A percentile compares a stretch with the other conserved stretches of the same genome.
Conservation (phyloP, 2,113 vertebrate genomes). For the Tretioscincus oriximinensis region DNA sequence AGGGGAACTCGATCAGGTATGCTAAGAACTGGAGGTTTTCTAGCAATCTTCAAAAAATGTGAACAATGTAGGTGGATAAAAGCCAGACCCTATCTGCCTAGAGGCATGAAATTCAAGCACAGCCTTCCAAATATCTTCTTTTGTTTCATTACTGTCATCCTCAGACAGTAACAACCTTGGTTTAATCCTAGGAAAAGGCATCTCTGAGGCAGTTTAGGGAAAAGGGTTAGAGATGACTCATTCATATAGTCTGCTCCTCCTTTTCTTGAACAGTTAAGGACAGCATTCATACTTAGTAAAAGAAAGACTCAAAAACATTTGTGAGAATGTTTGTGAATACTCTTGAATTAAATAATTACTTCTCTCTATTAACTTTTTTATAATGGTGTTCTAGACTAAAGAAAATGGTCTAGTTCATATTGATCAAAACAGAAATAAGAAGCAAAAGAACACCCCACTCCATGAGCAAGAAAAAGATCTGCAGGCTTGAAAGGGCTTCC, state of each 20-base stretch:
- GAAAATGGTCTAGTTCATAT: neutral
- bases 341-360: neutral
- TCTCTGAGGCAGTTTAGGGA: too few relatives aligned
- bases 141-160: neutral
- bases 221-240: too few relatives aligned
- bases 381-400: neutral
- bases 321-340: too few relatives aligned
- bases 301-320: too few relatives aligned
- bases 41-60: neutral
- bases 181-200: neutral
- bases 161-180: neutral
- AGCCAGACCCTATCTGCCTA: neutral
- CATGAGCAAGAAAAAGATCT: neutral
- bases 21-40: neutral
- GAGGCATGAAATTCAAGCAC: neutral
- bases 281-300: too few relatives aligned
- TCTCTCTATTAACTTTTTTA: neutral
- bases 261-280: too few relatives aligned
- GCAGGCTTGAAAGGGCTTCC: too few relatives aligned
- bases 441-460: neutral
- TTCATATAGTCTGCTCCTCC: too few relatives aligned
- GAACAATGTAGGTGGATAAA: neutral
- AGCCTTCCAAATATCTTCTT: neutral
- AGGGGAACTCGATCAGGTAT: slow-evolving; percentile 4
- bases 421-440: neutral